Percentiles rank a stretch among this genome's conserved stretches.
phyloP scores from a whole-genome alignment of 2,888 invertebrate species.

The Corythucha ciliata region DNA sequence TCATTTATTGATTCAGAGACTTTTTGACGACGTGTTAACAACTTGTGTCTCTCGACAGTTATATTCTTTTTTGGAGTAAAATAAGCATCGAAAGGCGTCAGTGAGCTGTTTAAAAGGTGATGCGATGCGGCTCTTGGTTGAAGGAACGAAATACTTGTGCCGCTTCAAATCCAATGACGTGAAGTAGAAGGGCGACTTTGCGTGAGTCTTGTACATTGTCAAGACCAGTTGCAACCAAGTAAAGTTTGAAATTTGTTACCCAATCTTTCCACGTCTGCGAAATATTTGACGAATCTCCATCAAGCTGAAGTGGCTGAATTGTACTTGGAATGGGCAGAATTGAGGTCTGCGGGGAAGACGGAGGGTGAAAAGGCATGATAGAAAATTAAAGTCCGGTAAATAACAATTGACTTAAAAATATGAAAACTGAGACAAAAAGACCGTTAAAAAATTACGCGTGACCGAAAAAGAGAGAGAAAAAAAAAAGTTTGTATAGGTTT shows the following conservation, averaged over 20 bases:
- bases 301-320: no score
- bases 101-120: background rate
- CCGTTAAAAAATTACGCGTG: no score
- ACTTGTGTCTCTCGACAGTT: constrained; percentile 10
- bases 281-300: background rate
- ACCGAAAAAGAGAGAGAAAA: no score
- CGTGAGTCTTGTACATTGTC: constrained; percentile 1
- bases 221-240: constrained; percentile 4
- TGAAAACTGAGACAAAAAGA: no score
- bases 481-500: no score
- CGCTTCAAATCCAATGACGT: background rate
- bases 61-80: constrained; percentile 3
- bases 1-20: constrained; percentile 6
- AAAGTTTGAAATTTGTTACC: background rate
- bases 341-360: no score
- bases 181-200: constrained; percentile 9
- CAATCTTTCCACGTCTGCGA: background rate
- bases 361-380: no score
- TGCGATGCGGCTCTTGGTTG: background rate
- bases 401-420: no score
- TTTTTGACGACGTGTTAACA: constrained; percentile 1
- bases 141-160: background rate
- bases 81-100: background rate
- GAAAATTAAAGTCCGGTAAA: no score
- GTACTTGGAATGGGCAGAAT: no score